Base-by-base conservation (phyloP, 2,797 vertebrate genomes). In the Phrynocephalus forsythii region DNA sequence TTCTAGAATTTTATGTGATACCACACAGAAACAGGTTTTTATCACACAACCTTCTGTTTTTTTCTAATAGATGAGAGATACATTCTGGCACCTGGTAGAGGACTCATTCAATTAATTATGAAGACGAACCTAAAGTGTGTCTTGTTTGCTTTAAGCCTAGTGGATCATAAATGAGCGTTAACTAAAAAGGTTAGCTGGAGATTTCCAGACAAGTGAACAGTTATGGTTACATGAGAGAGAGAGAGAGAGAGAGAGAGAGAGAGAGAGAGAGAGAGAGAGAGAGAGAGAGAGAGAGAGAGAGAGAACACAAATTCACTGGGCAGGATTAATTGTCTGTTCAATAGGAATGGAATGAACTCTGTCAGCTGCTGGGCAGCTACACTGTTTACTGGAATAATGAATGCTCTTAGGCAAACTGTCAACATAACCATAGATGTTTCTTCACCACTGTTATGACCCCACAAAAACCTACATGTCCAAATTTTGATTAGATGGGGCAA, bases 401-500 rank as follows among this genome's bases (percentile, higher is more conserved):
- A 44, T 44, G 38, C 78, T 76, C 50, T 82, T 68, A 13, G 18
- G 28, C 81, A 11, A 85, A 68, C 76, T 77, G 78, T 88, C 75
- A 77, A 71, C 83, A 82, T 76, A 76, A 60, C 26, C 81, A 16
- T 20, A 85, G 56, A 83, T 50, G 56, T 72, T 63, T 79, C 63
- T 24, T 77, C 18, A 48, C 30, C 20, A 33, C 48, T 33, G 38
- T 28, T 72, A 5, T 88, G 52, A 79, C 87, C 52, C 76, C n/a
- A n/a, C 50, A 66, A 73, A 72, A 76, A 80, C 81, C 75, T 63
- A 60, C 52, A 18, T 22, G 78, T 81, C 15, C 89, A 63, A 80
- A 82, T 90, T 91, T 86, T 87, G 86, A 91, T 92, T 72, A 18
- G 69, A 9, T 71, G 80, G 81, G 91, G 87, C n/a, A 91, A 91